Evolutionary conservation across 1,140 invertebrate species (phyloP).

Genomic region (Nomia melanderi): DNA sequence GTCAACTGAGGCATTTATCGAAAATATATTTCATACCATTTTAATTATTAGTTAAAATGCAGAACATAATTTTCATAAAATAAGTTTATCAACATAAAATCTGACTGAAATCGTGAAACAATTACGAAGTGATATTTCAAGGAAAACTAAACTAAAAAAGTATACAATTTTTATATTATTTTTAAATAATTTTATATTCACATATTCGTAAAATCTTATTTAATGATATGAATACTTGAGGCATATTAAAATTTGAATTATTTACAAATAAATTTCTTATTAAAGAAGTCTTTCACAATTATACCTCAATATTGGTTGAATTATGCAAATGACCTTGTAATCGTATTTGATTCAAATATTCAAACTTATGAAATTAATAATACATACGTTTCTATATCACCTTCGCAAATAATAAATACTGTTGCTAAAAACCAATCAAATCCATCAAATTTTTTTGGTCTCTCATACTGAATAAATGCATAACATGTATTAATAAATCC

Average conservation of each 20-base stretch:
- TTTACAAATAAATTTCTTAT: too few relatives aligned
- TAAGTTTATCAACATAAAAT: background rate
- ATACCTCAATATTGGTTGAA: background rate
- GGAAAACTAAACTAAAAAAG: too few relatives aligned
- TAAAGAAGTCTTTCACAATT: background rate
- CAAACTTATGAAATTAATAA: conserved; percentile 11
- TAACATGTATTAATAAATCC: conserved; percentile 72
- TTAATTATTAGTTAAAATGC: background rate
- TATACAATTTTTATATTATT: too few relatives aligned
- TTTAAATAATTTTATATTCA: too few relatives aligned
- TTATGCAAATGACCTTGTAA: background rate
- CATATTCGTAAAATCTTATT: too few relatives aligned
- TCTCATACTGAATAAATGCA: conserved; percentile 73
- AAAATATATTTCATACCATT: background rate
- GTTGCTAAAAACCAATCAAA: conserved; percentile 79
- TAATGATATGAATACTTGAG: too few relatives aligned
- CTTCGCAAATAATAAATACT: conserved; percentile 75
- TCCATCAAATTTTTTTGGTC: conserved; percentile 64
- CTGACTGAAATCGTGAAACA: too few relatives aligned
- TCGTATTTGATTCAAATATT: conserved; percentile 2
- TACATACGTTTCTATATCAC: conserved; percentile 73
- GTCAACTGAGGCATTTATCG: conserved; percentile 71
- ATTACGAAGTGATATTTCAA: too few relatives aligned
- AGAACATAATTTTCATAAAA: background rate
- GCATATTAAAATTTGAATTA: too few relatives aligned